Percentiles rank a stretch among this genome's conserved stretches.
Evolutionary conservation across 2,113 vertebrate species (phyloP).

Genomic region (Galeopterus variegatus): DNA sequence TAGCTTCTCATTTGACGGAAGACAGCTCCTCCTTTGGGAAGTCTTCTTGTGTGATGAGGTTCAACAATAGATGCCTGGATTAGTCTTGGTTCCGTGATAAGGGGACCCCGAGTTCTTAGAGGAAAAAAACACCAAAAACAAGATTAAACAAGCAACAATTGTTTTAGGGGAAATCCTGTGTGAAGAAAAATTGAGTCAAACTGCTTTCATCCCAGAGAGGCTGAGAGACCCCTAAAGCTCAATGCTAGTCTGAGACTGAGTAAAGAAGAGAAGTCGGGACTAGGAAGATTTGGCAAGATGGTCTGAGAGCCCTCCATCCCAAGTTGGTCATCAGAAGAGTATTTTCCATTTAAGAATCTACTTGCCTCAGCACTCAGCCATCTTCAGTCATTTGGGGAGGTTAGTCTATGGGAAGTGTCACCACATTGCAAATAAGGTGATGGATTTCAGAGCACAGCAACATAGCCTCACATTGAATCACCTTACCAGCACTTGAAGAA

Average conservation of each 20-base stretch:
- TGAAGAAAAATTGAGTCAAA: not conserved
- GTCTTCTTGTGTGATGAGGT: not conserved
- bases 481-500: not conserved
- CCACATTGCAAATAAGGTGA: not conserved
- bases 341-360: not conserved
- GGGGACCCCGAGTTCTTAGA: not conserved
- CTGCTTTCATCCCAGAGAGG: not conserved
- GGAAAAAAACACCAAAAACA: not conserved
- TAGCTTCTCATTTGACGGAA: not conserved
- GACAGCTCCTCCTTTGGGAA: not conserved
- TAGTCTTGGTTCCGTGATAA: rapidly evolving
- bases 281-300: not conserved
- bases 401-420: not conserved
- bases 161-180: not conserved
- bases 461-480: not conserved
- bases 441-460: too few species aligned
- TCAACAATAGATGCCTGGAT: too few species aligned
- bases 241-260: not conserved
- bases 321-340: not conserved
- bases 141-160: not conserved
- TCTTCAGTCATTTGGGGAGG: not conserved
- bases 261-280: not conserved
- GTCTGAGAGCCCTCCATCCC: not conserved
- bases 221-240: too few species aligned
- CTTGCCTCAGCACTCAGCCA: not conserved